A percentile compares a stretch with the other conserved stretches of the same genome.
These are phyloP conservation scores for Discoglossus pictus DNA, from an alignment of 2,797 vertebrate genomes.

Conservation along the genomic window DNA sequence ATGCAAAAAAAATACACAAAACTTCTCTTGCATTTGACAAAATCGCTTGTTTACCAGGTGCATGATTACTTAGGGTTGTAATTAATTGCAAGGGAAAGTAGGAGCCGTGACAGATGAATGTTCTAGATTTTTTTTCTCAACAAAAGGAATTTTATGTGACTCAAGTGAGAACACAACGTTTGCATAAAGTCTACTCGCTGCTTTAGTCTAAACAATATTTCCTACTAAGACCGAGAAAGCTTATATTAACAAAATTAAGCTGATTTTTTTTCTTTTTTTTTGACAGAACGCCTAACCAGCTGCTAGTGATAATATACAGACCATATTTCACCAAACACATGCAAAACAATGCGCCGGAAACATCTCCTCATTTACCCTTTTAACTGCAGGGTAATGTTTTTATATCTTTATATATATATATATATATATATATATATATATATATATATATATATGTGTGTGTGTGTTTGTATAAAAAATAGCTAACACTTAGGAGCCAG, in stretches of 20 bases:
- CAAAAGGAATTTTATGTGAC: background rate
- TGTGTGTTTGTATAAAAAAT: too few relatives aligned
- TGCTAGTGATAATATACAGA: conserved; percentile 12
- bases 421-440: too few relatives aligned
- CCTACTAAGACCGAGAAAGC: background rate
- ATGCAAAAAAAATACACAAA: background rate
- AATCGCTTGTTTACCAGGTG: conserved; percentile 12
- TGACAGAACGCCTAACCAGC: conserved; percentile 3
- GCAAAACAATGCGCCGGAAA: background rate
- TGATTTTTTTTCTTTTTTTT: conserved; percentile 8
- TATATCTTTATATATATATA: too few relatives aligned
- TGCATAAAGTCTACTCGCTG: background rate
- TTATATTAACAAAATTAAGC: conserved; percentile 12
- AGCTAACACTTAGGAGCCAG: too few relatives aligned
- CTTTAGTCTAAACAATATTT: conserved; percentile 26
- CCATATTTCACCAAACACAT: background rate
- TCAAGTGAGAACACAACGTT: background rate
- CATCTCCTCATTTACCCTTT: too few relatives aligned
- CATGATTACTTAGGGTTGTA: conserved; percentile 21
- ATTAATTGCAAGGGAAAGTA: conserved; percentile 25
- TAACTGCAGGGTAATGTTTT: too few relatives aligned
- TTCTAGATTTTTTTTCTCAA: background rate
- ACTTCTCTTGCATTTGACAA: background rate
- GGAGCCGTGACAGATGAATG: conserved; percentile 4
- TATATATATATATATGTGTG: too few relatives aligned